A percentile compares a stretch with the other conserved stretches of the same genome.
Conservation (phyloP, 2,797 vertebrate species). For the Hyperoplus lanceolatus region DNA sequence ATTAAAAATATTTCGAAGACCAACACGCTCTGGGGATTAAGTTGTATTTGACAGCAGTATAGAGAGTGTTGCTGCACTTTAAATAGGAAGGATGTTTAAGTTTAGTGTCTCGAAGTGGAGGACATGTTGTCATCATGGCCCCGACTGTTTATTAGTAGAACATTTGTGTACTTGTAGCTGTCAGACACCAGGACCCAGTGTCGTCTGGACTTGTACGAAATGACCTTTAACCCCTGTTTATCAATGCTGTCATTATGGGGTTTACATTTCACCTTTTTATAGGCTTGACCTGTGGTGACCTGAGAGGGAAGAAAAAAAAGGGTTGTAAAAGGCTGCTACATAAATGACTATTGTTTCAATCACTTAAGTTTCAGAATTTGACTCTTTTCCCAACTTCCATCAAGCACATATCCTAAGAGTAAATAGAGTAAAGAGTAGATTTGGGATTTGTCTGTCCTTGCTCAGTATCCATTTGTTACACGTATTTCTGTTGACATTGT, state of each 20-base stretch:
- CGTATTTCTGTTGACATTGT: slow-evolving; percentile 4
- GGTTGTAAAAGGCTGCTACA: slow-evolving; percentile 9
- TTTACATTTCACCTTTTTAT: slow-evolving; percentile 36
- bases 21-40: neutral
- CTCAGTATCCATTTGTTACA: slow-evolving; percentile 12
- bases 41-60: neutral
- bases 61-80: neutral
- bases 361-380: neutral
- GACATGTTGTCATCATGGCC: neutral
- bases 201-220: slow-evolving; percentile 45
- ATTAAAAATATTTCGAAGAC: neutral
- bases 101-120: neutral
- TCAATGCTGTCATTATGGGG: slow-evolving; percentile 57
- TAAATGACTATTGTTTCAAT: slow-evolving; percentile 10
- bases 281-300: slow-evolving; percentile 32
- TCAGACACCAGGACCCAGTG: slow-evolving; percentile 34
- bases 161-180: slow-evolving; percentile 37
- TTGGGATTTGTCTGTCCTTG: neutral
- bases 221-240: slow-evolving; percentile 40
- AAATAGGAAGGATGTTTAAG: neutral
- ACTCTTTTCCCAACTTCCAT: neutral
- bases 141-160: slow-evolving; percentile 17
- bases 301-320: neutral
- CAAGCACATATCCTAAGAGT: neutral
- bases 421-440: too few relatives aligned